Percentiles rank a stretch among this genome's conserved stretches.
These are phyloP conservation scores for Porites australiensis DNA, from an alignment of 64 coral and sea anemone genomes.

Conservation along the genomic window DNA sequence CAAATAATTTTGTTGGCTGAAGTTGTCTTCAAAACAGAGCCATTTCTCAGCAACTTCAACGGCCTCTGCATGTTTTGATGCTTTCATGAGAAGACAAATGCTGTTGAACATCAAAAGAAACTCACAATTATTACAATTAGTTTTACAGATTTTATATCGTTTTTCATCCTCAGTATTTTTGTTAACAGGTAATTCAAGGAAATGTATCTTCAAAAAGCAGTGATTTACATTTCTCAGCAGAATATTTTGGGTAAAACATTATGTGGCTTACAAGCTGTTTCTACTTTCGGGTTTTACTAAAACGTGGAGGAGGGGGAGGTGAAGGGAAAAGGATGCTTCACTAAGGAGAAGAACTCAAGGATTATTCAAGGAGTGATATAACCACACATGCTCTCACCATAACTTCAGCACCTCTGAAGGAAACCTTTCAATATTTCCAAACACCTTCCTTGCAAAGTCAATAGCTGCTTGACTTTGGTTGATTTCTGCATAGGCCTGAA, in stretches of 20 bases:
- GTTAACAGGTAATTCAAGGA: background rate
- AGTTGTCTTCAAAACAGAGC: conserved; percentile 12
- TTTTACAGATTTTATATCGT: background rate
- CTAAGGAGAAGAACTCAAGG: no score
- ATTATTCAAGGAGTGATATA: no score
- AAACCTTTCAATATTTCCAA: background rate
- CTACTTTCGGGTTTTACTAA: no score
- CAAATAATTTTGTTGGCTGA: background rate
- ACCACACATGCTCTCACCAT: background rate
- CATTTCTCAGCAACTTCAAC: conserved; percentile 25
- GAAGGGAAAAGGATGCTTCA: no score
- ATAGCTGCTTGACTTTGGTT: conserved; percentile 17
- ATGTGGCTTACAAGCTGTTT: no score
- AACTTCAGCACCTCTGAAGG: conserved; percentile 5
- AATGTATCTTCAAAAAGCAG: no score
- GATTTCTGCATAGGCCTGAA: conserved; percentile 48
- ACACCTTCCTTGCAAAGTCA: background rate
- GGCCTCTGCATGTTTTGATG: background rate
- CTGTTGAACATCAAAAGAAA: background rate
- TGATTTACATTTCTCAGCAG: no score
- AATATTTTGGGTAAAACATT: no score
- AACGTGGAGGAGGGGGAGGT: background rate
- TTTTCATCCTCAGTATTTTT: background rate
- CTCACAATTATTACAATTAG: background rate
- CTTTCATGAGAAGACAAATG: conserved; percentile 18